A percentile compares a stretch with the other conserved stretches of the same genome.
Conservation (phyloP, 1,140 invertebrate species). For the Drosophila jambulina region DNA sequence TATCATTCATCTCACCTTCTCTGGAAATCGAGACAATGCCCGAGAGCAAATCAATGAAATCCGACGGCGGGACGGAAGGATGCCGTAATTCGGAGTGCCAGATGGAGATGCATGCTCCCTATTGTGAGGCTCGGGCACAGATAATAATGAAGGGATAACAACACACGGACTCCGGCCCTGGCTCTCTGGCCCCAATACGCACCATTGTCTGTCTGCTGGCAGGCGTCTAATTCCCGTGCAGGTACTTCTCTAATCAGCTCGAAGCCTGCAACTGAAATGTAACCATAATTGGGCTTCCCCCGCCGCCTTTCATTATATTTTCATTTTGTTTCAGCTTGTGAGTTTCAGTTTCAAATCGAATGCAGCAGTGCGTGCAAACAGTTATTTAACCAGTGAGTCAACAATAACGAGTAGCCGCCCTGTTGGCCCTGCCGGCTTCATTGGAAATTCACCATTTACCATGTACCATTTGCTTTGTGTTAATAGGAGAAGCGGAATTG, state of each 20-base stretch:
- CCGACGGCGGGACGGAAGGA: neutral
- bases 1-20: neutral
- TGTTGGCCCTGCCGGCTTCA: conserved; percentile 11
- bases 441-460: conserved; percentile 26
- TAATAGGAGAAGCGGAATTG: conserved; percentile 28
- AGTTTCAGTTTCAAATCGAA: conserved; percentile 32
- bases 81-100: neutral
- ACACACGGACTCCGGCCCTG: neutral
- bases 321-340: conserved; percentile 36
- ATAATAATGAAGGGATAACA: conserved; percentile 12
- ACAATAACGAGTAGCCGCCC: conserved; percentile 39
- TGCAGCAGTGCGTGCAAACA: conserved; percentile 42
- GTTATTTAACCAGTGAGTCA: conserved; percentile 35
- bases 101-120: conserved; percentile 7
- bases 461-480: conserved; percentile 30
- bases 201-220: conserved; percentile 18
- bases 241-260: conserved; percentile 26
- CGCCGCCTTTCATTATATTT: conserved; percentile 30
- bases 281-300: conserved; percentile 16
- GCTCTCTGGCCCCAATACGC: neutral
- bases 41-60: conserved; percentile 11
- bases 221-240: conserved; percentile 10
- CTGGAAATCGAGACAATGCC: conserved; percentile 9
- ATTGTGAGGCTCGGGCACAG: conserved; percentile 12
- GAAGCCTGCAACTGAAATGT: conserved; percentile 41